phyloP scores from a whole-genome alignment of 2,113 vertebrate species.

The Thymallus thymallus region DNA sequence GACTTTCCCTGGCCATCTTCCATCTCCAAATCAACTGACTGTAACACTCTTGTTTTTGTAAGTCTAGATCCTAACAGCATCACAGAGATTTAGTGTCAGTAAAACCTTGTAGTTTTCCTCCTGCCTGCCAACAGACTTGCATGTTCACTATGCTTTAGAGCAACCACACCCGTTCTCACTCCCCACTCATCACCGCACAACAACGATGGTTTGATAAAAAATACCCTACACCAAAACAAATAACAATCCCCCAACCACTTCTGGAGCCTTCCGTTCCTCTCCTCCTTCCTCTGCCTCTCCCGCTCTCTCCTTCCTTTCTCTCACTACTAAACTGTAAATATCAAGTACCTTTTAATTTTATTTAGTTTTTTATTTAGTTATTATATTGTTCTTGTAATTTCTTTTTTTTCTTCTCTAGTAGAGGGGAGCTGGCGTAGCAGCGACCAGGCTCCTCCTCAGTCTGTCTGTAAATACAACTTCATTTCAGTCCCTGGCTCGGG shows the following conservation, averaged over 20 bases:
- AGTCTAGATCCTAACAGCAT: not conserved
- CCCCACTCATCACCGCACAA: slow-evolving; percentile 24
- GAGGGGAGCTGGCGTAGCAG: slow-evolving; percentile 62
- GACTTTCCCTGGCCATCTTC: slow-evolving; percentile 8
- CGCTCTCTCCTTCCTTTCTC: slow-evolving; percentile 37
- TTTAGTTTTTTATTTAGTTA: slow-evolving; percentile 68
- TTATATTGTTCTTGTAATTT: slow-evolving; percentile 70
- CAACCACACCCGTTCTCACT: slow-evolving; percentile 29
- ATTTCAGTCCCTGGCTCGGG: slow-evolving; percentile 63
- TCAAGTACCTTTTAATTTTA: slow-evolving; percentile 77
- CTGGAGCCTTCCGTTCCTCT: slow-evolving; percentile 44
- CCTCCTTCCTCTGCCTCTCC: slow-evolving; percentile 35
- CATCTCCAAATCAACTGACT: slow-evolving; percentile 32
- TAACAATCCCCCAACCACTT: slow-evolving; percentile 43
- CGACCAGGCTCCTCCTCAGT: slow-evolving; percentile 66
- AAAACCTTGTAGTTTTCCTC: slow-evolving; percentile 21
- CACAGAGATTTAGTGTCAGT: slow-evolving; percentile 36
- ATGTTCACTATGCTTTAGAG: slow-evolving; percentile 35
- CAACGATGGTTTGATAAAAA: slow-evolving; percentile 49
- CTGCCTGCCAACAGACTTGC: slow-evolving; percentile 33
- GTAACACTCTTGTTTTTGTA: slow-evolving; percentile 5
- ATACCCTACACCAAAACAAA: slow-evolving; percentile 10
- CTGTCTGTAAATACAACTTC: slow-evolving; percentile 78
- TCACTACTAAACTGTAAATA: slow-evolving; percentile 80
- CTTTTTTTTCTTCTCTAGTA: slow-evolving; percentile 59